Evolutionary conservation across 2,888 invertebrate genomes (phyloP).

Genomic region (Eupithecia centaureata): DNA sequence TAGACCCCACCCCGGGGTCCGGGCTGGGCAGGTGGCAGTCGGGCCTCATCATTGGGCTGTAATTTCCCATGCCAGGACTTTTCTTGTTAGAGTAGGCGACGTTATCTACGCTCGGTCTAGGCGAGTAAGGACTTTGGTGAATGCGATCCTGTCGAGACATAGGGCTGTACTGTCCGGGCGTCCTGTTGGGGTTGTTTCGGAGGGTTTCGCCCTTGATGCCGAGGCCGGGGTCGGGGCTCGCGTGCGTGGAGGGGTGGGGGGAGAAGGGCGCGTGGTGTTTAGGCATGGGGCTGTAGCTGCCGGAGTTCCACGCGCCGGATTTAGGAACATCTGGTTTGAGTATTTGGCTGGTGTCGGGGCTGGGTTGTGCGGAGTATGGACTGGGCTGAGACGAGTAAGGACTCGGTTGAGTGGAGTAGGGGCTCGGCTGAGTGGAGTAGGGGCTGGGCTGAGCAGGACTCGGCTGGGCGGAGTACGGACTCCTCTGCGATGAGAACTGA

Average conservation of each 20-base stretch:
- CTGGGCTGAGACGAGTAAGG: constrained; percentile 80
- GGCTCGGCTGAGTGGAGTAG: constrained; percentile 76
- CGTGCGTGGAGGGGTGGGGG: constrained; percentile 74
- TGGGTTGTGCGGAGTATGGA: constrained; percentile 78
- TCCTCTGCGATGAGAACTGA: constrained; percentile 76
- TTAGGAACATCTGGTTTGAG: constrained; percentile 74
- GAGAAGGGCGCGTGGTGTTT: constrained; percentile 79
- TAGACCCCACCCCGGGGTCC: constrained; percentile 61
- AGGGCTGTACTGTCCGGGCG: constrained; percentile 76
- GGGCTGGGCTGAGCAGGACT: constrained; percentile 78
- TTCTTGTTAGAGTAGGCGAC: constrained; percentile 66
- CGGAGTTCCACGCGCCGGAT: constrained; percentile 74
- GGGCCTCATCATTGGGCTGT: constrained; percentile 74
- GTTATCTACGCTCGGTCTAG: constrained; percentile 71
- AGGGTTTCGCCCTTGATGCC: constrained; percentile 66
- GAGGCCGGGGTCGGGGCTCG: constrained; percentile 74
- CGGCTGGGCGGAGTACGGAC: constrained; percentile 78
- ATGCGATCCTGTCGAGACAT: constrained; percentile 75
- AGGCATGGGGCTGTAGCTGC: constrained; percentile 78
- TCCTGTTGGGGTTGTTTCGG: constrained; percentile 66
- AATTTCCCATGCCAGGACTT: constrained; percentile 74
- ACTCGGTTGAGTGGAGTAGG: constrained; percentile 76
- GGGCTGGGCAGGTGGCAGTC: constrained; percentile 75
- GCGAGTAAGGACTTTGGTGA: constrained; percentile 76
- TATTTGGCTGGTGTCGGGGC: constrained; percentile 79